Conservation (phyloP, 2,888 invertebrate genomes). For the Dastarcus helophoroides region DNA sequence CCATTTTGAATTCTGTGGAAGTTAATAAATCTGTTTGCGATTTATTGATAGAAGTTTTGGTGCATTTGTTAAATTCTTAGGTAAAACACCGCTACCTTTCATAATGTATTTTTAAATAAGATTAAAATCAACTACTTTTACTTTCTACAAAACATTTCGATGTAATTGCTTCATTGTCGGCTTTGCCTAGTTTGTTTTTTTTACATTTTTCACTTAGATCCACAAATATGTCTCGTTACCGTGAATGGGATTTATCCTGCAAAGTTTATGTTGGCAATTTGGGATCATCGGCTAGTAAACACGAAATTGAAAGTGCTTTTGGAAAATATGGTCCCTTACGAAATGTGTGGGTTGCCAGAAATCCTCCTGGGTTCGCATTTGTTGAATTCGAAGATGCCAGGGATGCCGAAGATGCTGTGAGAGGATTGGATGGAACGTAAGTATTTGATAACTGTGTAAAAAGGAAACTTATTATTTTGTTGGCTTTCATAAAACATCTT, state of each 20-base stretch:
- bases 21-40: too few relatives aligned
- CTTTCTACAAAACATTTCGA: too few relatives aligned
- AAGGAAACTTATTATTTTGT: slow-evolving; percentile 3
- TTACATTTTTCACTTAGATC: too few relatives aligned
- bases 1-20: too few relatives aligned
- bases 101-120: too few relatives aligned
- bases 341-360: slow-evolving; percentile 96
- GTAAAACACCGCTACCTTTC: too few relatives aligned
- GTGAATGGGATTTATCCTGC: slow-evolving; percentile 77
- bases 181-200: too few relatives aligned
- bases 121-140: too few relatives aligned
- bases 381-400: slow-evolving; percentile 87
- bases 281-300: slow-evolving; percentile 82
- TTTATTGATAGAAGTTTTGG: too few relatives aligned
- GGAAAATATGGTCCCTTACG: slow-evolving; percentile 83
- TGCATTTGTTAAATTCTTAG: too few relatives aligned
- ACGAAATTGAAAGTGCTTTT: slow-evolving; percentile 88
- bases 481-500: slow-evolving; percentile 12
- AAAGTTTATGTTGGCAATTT: slow-evolving; percentile 95
- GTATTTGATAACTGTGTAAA: slow-evolving; percentile 11
- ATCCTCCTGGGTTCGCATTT: slow-evolving; percentile 92
- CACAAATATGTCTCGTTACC: slow-evolving; percentile 60
- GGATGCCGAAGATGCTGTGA: slow-evolving; percentile 86
- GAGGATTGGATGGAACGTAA: slow-evolving; percentile 37
- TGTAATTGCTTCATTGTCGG: too few relatives aligned